These are phyloP conservation scores for Cheilosia grossa DNA, from an alignment of 2,888 invertebrate species.

Conservation along the genomic window DNA sequence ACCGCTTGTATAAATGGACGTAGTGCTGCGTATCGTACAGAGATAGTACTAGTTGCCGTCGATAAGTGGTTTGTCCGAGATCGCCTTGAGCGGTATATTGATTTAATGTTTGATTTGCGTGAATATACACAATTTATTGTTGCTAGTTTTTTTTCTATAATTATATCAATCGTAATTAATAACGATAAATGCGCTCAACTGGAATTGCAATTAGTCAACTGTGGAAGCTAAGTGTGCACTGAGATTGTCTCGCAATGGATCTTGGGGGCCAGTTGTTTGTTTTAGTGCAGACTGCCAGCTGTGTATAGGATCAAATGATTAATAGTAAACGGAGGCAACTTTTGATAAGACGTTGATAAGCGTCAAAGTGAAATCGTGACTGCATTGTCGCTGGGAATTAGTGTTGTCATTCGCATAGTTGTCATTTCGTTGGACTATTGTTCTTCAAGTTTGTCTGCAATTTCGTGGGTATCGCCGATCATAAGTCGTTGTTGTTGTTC, in stretches of 20 bases:
- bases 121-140: conserved; percentile 14
- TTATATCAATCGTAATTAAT: conserved; percentile 39
- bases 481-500: too few relatives aligned
- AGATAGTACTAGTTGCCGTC: conserved; percentile 14
- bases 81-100: conserved; percentile 54
- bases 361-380: too few relatives aligned
- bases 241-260: not conserved
- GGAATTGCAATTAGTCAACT: conserved; percentile 13
- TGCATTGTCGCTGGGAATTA: too few relatives aligned
- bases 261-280: not conserved
- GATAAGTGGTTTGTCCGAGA: conserved; percentile 54
- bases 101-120: conserved; percentile 51
- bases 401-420: too few relatives aligned
- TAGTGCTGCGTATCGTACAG: not conserved
- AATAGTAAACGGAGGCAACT: too few relatives aligned
- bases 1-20: conserved; percentile 1
- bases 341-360: too few relatives aligned
- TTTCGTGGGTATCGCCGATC: too few relatives aligned
- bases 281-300: not conserved
- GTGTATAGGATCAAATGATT: not conserved
- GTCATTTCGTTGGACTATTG: too few relatives aligned
- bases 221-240: not conserved
- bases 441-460: too few relatives aligned
- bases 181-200: conserved; percentile 2
- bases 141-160: conserved; percentile 4